phyloP scores from a whole-genome alignment of 2,888 invertebrate genomes.

The Oscheius sp. region DNA sequence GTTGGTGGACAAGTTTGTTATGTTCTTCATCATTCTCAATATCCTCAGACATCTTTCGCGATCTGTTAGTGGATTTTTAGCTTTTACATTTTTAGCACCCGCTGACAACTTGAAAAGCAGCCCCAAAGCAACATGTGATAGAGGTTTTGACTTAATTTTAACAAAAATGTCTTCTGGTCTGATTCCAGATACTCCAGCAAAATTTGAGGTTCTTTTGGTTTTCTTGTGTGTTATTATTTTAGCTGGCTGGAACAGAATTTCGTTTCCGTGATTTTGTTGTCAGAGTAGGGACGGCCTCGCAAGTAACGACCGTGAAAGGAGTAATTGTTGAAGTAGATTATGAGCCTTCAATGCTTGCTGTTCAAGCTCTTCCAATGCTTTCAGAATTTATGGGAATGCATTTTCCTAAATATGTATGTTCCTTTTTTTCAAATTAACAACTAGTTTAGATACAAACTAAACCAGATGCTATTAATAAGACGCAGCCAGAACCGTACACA shows the following conservation, averaged over 20 bases:
- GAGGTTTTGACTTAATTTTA: slow-evolving; percentile 62
- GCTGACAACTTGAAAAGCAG: slow-evolving; percentile 39
- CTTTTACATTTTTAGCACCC: slow-evolving; percentile 34
- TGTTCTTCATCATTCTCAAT: slow-evolving; percentile 62
- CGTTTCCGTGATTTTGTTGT: slow-evolving; percentile 55
- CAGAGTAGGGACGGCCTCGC: slow-evolving; percentile 58
- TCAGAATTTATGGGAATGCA: slow-evolving; percentile 49
- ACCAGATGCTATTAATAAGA: slow-evolving; percentile 46
- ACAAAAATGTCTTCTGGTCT: slow-evolving; percentile 56
- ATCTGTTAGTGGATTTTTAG: slow-evolving; percentile 35
- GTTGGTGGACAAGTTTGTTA: slow-evolving; percentile 21
- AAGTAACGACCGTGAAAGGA: slow-evolving; percentile 57
- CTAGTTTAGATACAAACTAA: slow-evolving; percentile 18
- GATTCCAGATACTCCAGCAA: slow-evolving; percentile 36
- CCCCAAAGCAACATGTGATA: slow-evolving; percentile 54
- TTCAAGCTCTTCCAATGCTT: slow-evolving; percentile 46
- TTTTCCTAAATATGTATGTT: slow-evolving; percentile 48
- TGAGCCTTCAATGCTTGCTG: slow-evolving; percentile 47
- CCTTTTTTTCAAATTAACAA: neutral
- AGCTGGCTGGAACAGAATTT: slow-evolving; percentile 57
- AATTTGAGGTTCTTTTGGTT: slow-evolving; percentile 36
- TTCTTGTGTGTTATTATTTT: neutral
- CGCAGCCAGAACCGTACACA: slow-evolving; percentile 52
- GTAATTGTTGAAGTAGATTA: slow-evolving; percentile 59
- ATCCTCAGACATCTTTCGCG: slow-evolving; percentile 61